Conservation (phyloP, 2,797 vertebrate species). For the Aselliscus stoliczkanus region DNA sequence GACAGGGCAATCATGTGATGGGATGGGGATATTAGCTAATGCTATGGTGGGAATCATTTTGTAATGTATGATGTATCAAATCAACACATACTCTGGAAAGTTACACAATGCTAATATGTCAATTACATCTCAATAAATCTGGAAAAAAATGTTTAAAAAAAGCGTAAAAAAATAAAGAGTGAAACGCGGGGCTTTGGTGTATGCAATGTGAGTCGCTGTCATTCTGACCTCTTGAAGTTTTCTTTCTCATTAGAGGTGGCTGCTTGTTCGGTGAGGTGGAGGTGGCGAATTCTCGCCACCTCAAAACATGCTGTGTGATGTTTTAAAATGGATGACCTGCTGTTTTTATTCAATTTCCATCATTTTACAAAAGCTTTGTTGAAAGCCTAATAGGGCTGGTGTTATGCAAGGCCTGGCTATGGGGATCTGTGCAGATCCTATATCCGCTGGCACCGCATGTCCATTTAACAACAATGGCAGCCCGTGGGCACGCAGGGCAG, state of each 20-base stretch:
- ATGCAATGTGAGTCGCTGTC: accelerated
- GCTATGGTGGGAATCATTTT: accelerated
- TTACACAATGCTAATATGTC: neutral
- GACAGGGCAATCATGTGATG: neutral
- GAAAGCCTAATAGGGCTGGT: neutral
- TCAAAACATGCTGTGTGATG: neutral
- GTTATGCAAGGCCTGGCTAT: accelerated
- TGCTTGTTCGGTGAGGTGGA: accelerated
- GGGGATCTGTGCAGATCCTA: accelerated
- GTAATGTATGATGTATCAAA: accelerated
- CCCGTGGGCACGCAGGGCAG: accelerated
- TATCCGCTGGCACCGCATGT: accelerated
- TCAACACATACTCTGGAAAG: neutral
- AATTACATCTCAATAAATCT: neutral
- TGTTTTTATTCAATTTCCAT: neutral
- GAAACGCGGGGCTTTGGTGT: neutral
- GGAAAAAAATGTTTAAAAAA: neutral
- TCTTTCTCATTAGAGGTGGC: neutral
- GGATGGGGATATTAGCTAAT: neutral
- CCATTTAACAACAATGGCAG: accelerated
- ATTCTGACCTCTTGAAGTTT: neutral
- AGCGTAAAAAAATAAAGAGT: neutral
- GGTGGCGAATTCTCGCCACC: accelerated
- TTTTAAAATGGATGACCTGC: neutral
- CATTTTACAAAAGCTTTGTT: neutral